Evolutionary conservation across 2,797 vertebrate species (phyloP), one percentile per base, ranked within the genome.

Genomic region (Phrynocephalus guinanensis): DNA sequence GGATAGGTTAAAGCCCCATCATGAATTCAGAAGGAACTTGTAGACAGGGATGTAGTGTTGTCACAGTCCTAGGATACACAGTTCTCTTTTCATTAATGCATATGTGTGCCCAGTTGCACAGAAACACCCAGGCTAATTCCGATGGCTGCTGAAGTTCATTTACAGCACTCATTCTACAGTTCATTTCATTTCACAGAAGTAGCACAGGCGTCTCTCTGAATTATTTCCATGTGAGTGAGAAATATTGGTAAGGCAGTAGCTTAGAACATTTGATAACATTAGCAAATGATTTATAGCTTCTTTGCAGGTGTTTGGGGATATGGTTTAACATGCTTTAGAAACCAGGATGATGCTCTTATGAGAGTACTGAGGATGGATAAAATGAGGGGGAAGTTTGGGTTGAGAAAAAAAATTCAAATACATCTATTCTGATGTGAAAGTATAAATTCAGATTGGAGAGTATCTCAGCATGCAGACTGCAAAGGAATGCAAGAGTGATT

Each of bases 91-190:
- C 66, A 30, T 79, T 33, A 38, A 56, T 33, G 50, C 79, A 79
- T 66, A 33, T 66, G 73, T 60, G 38, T 76, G 83, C 38, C 72
- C 56, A 72, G 79, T 79, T 80, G 71, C 85, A 80, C 67, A 80
- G 48, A 86, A 71, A 52, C 28, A 50, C 8, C 44, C 82, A 72
- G 80, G 78, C 50, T 80, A 78, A 60, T 33, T 20, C 24, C 24
- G 30, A 70, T 24, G 38, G 68, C 79, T 60, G 48, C 30, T 71
- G 30, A 79, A 71, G 67, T 33, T 70, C 68, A 52, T 86, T 80
- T 60, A 80, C 77, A n/a, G 70, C 28, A 71, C 67, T 18, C 71
- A 44, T 48, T 71, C 48, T 26, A n/a, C 6, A 48, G 7, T 76
- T 52, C 28, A 20, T 5, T 30, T 72, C 15, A 72, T 18, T 28